Evolutionary conservation across 1,140 invertebrate genomes (phyloP), one percentile per base, ranked within the genome.

Genomic region (Nomia melanderi): DNA sequence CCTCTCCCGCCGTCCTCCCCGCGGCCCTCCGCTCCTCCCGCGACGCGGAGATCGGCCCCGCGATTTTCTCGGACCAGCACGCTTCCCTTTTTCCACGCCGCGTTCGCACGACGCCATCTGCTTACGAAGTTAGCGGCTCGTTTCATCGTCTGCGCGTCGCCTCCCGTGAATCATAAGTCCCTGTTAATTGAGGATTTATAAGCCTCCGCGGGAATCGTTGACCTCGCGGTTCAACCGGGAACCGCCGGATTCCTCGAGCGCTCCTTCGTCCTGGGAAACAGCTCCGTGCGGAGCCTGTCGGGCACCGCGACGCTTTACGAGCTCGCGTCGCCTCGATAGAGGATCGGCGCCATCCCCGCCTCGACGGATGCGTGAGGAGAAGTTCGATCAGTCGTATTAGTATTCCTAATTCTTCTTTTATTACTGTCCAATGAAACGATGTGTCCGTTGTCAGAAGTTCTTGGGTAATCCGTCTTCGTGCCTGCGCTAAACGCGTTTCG

Each of bases 121-220:
- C 41, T 39, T 77, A 60, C 79, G 36, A 81, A 75, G 56, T 33
- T 47, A 31, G 8, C 41, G 56, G 54, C 53, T 27, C 60, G 29
- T 70, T 79, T 76, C 50, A 60, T 62, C 27, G 59, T 56, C 47
- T 14, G 23, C 59, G n/a, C 27, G 29, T 56, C 47, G 54, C 53
- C 27, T 77, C 6, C 36, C 23, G 47, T 70, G 59, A 67, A 76
- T 76, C 73, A 59, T 66, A 69, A 76, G 29, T 69, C 41, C 50
- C 25, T 65, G 53, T 76, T 76, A 76, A 76, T 76, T 31, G 73
- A 76, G 64, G 73, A 76, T 76, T 76, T 76, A 76, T 47, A 69
- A 33, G 54, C 64, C 29, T 31, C 0, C 39, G 36, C 17, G 53
- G 69, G 54, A 56, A 56, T 17, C 76, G 36, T 63, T 41, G 36